phyloP scores from a whole-genome alignment of 2,888 invertebrate species.

The Brachynemurus nebulosus region DNA sequence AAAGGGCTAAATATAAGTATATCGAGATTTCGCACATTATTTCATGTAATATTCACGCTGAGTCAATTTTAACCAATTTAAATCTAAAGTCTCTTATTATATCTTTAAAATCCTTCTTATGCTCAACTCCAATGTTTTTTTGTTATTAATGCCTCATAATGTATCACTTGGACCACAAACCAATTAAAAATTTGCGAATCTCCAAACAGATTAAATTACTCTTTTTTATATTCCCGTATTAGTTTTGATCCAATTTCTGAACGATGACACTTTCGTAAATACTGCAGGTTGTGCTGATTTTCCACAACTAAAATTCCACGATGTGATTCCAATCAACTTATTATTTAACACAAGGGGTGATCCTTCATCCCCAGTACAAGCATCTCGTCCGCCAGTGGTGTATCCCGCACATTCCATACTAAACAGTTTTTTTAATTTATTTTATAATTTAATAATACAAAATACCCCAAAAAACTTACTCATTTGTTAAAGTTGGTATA shows the following conservation, averaged over 20 bases:
- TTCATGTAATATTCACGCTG: no score
- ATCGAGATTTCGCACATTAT: no score
- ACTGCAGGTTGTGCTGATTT: neutral
- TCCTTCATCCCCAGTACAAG: constrained; percentile 6
- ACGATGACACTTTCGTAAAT: constrained; percentile 4
- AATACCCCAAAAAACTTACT: neutral
- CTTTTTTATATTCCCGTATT: constrained; percentile 15
- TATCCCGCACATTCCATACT: constrained; percentile 6
- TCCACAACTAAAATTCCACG: constrained; percentile 6
- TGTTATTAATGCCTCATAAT: no score
- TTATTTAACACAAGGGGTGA: constrained; percentile 3
- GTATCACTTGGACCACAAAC: no score
- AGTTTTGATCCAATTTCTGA: neutral
- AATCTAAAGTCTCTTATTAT: no score
- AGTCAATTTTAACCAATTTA: no score
- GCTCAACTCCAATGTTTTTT: no score
- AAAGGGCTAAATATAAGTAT: no score
- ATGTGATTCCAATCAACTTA: constrained; percentile 7
- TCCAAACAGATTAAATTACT: no score
- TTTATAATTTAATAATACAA: neutral
- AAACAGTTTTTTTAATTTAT: neutral
- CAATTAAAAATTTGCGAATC: no score
- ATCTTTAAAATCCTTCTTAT: no score
- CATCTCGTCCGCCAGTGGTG: constrained; percentile 5
- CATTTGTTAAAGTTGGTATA: neutral